Evolutionary conservation across 1,140 invertebrate species (phyloP).

Genomic region (Listronotus oregonensis): DNA sequence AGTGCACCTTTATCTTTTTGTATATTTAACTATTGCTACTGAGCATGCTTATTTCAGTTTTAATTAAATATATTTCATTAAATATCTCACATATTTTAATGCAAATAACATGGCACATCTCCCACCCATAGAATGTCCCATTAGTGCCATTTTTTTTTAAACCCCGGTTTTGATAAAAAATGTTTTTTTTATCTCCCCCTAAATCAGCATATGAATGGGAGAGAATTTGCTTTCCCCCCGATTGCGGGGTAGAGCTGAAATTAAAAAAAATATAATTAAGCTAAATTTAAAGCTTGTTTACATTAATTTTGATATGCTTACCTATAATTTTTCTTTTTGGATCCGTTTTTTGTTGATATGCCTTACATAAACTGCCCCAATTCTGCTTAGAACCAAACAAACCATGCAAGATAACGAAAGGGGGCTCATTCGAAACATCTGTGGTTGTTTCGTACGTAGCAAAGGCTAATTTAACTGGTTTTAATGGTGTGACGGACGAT

Average conservation of each 20-base stretch:
- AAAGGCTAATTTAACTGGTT: conserved; percentile 63
- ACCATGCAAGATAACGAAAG: conserved; percentile 84
- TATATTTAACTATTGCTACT: too few species aligned
- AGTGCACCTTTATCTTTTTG: too few species aligned
- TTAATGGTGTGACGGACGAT: conserved; percentile 17
- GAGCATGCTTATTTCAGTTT: too few species aligned
- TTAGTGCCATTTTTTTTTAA: conserved; percentile 67
- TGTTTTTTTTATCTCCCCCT: conserved; percentile 71
- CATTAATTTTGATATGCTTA: not conserved
- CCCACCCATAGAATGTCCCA: conserved; percentile 94
- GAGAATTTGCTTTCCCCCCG: conserved; percentile 89
- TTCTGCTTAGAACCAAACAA: conserved; percentile 85
- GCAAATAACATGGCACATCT: conserved; percentile 80
- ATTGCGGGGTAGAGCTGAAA: conserved; percentile 74
- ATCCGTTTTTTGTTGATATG: conserved; percentile 67
- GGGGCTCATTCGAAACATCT: conserved; percentile 53
- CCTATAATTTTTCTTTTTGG: conserved; percentile 67
- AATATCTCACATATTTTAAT: conserved; percentile 56
- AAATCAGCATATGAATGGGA: conserved; percentile 74
- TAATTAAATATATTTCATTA: too few species aligned
- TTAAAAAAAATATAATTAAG: not conserved
- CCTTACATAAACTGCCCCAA: conserved; percentile 80
- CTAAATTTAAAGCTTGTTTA: not conserved
- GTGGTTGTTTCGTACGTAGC: conserved; percentile 61
- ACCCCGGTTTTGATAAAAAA: conserved; percentile 67